Conservation (phyloP, 2,113 vertebrate genomes). For the Planiliza haematocheilus region DNA sequence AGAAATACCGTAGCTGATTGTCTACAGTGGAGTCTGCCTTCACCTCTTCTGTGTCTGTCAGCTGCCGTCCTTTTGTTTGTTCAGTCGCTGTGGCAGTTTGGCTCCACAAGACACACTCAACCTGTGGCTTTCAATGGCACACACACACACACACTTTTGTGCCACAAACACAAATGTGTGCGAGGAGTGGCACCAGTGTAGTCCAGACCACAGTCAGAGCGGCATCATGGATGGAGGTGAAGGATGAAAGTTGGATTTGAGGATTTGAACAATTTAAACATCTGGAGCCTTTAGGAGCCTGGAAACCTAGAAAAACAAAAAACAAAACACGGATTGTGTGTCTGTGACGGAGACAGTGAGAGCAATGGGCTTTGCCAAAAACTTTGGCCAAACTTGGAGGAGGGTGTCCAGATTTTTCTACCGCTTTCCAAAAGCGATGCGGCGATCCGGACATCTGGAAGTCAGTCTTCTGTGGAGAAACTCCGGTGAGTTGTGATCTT, state of each 20-base stretch:
- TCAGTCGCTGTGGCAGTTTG: constrained; percentile 70
- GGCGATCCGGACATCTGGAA: constrained; percentile 70
- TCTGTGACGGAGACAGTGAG: neutral
- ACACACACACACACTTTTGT: constrained; percentile 32
- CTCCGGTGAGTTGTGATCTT: constrained; percentile 73
- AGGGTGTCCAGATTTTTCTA: constrained; percentile 75
- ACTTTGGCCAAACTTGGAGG: constrained; percentile 69
- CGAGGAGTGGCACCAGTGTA: constrained; percentile 14
- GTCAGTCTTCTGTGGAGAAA: constrained; percentile 75
- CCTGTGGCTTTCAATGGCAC: constrained; percentile 58
- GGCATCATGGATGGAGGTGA: constrained; percentile 18
- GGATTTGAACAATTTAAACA: too few species aligned
- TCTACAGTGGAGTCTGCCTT: neutral
- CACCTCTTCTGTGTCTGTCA: constrained; percentile 21
- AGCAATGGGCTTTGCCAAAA: constrained; percentile 76
- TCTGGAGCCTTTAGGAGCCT: neutral
- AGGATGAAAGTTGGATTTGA: constrained; percentile 12
- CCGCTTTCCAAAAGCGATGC: constrained; percentile 73
- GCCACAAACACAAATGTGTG: constrained; percentile 1
- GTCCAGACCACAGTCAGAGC: too few species aligned
- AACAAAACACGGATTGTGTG: neutral
- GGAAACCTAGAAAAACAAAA: too few species aligned
- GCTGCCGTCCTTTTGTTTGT: constrained; percentile 69
- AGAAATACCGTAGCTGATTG: constrained; percentile 48
- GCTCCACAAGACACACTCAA: constrained; percentile 54